Conservation (phyloP, 2,113 vertebrate genomes). For the Cercopithecus mona region DNA sequence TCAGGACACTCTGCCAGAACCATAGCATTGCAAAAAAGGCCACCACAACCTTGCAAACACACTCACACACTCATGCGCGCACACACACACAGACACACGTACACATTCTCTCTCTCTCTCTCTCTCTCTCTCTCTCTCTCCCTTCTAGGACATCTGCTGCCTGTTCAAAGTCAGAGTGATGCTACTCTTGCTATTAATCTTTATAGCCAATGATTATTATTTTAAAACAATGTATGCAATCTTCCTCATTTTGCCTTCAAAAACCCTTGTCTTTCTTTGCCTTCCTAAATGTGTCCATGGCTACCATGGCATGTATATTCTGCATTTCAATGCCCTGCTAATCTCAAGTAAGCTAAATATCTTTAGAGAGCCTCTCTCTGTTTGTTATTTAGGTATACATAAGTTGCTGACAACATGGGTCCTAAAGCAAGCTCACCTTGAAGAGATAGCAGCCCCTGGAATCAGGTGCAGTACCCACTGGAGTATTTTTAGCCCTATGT, state of each 20-base stretch:
- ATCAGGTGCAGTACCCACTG: not conserved
- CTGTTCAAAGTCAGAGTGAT: not conserved
- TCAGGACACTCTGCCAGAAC: not conserved
- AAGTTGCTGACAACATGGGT: not conserved
- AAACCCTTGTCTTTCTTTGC: not conserved
- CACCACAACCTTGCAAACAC: not conserved
- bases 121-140: too few relatives aligned
- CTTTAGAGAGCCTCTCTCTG: not conserved
- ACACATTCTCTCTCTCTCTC: too few relatives aligned
- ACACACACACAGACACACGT: not conserved
- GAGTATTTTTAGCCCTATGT: not conserved
- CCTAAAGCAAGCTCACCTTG: not conserved
- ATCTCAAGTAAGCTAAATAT: not conserved
- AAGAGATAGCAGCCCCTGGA: not conserved
- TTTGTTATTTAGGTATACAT: not conserved
- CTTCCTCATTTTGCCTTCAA: not conserved
- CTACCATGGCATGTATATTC: not conserved
- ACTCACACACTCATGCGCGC: fast-evolving
- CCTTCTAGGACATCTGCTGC: not conserved
- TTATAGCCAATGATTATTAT: not conserved
- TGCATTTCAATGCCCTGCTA: not conserved
- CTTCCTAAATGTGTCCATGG: not conserved
- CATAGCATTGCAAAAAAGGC: not conserved
- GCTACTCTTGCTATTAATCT: not conserved
- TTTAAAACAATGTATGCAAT: not conserved